Evolutionary conservation across 2,888 invertebrate genomes (phyloP).

Genomic region (Pharmacophagus antenor): DNA sequence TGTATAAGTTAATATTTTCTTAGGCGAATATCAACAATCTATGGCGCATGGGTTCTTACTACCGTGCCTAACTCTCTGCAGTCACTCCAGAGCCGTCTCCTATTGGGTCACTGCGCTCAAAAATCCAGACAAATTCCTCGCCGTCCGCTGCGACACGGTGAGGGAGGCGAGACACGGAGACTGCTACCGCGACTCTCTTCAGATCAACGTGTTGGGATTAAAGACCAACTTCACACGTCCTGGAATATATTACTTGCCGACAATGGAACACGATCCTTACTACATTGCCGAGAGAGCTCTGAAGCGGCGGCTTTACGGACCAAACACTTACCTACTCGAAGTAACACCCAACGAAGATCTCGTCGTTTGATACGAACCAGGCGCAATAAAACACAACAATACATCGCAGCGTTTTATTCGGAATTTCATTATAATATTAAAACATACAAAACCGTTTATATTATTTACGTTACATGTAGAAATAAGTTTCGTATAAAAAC

Average conservation of each 20-base stretch:
- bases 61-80: constrained; percentile 66
- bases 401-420: constrained; percentile 42
- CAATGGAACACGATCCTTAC: constrained; percentile 52
- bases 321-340: constrained; percentile 53
- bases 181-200: constrained; percentile 48
- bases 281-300: constrained; percentile 55
- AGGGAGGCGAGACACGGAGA: constrained; percentile 53
- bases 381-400: constrained; percentile 21
- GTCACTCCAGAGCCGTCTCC: constrained; percentile 59
- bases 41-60: constrained; percentile 56
- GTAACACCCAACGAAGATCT: constrained; percentile 58
- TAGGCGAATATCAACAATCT: constrained; percentile 67
- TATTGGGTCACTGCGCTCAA: constrained; percentile 55
- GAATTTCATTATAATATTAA: constrained; percentile 52
- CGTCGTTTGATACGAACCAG: constrained; percentile 42
- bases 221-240: constrained; percentile 60
- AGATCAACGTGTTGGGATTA: constrained; percentile 56
- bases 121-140: constrained; percentile 57
- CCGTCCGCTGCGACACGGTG: constrained; percentile 55
- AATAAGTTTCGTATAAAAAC: constrained; percentile 51
- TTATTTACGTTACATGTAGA: constrained; percentile 18
- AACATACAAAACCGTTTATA: constrained; percentile 48
- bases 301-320: constrained; percentile 46
- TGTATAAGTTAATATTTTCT: no score
- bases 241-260: constrained; percentile 65